Base-by-base conservation (phyloP, 2,797 vertebrate genomes). In the Odontamblyopus lacepedii region DNA sequence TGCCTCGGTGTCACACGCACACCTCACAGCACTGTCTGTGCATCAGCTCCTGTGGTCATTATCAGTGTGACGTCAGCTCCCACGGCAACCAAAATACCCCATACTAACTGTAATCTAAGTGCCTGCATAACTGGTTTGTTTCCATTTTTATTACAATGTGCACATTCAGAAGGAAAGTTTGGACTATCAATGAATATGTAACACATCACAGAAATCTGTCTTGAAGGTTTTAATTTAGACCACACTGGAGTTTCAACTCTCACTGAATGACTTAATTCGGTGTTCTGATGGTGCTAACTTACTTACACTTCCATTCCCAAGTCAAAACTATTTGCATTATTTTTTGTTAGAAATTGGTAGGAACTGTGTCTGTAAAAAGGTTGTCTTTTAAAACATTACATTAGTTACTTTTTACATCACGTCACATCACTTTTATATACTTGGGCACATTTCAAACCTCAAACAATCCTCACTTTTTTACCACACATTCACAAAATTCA, bases 31-130 rank as follows among this genome's bases (percentile, higher is more conserved):
- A 77, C 53, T 78, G 76, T 81, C 85, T 79, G 70, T 63, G 73
- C 77, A 75, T 83, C 74, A 69, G 69, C 70, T 74, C 53, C 71
- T 75, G 59, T 62, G 64, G 71, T 81, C 74, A 88, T 87, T 82
- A 83, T 81, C 76, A 83, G 70, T 76, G 70, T 87, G 85, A 88
- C 85, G 79, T 88, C 76, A 88, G 60, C 73, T 82, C 81, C 79
- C 83, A 68, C 38, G 9, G 84, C 59, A 81, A 78, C 76, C 50
- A 57, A 78, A 65, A 77, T 18, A 50, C 67, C 5, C 63, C 66
- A 63, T 44, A 38, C 50, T 78, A 61, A 63, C 35, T 61, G 48
- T 50, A 60, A 19, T 8, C 55, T 57, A 3, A 13, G 9, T 57
- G 55, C 7, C 55, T 57, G 64, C 63, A 74, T 41, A 65, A 11